phyloP scores from a whole-genome alignment of 2,797 vertebrate genomes.

The Gastrophryne carolinensis region DNA sequence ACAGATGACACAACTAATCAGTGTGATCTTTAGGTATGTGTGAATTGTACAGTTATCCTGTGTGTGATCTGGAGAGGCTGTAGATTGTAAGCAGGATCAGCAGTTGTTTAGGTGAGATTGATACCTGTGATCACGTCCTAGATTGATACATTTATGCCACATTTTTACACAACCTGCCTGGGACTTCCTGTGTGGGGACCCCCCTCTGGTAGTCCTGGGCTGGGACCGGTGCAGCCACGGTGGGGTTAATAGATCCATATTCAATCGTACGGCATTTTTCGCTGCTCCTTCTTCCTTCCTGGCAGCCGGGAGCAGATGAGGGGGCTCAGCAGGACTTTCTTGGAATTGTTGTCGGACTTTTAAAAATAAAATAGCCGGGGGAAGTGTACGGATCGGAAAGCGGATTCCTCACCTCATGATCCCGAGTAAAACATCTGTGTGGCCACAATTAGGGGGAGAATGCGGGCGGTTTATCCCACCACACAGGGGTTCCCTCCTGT shows the following conservation, averaged over 20 bases:
- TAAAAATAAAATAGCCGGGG: slow-evolving; percentile 48
- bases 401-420: slow-evolving; percentile 66
- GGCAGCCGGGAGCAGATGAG: not conserved
- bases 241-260: not conserved
- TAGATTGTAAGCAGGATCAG: no score
- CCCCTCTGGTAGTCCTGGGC: not conserved
- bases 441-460: slow-evolving; percentile 67
- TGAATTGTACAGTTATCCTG: no score
- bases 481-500: slow-evolving; percentile 66
- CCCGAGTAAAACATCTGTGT: slow-evolving; percentile 62
- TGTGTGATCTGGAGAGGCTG: no score
- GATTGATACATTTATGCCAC: no score
- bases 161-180: no score
- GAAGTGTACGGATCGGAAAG: slow-evolving; percentile 65
- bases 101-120: no score
- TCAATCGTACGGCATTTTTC: slow-evolving; percentile 8
- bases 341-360: slow-evolving; percentile 58
- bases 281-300: slow-evolving; percentile 29
- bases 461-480: slow-evolving; percentile 63
- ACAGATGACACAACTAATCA: no score
- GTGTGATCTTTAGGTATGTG: no score
- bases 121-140: no score
- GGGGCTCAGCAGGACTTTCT: slow-evolving; percentile 41
- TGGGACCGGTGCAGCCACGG: not conserved
- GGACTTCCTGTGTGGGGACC: no score